phyloP scores from a whole-genome alignment of 1,140 invertebrate species.

The Teleogryllus occipitalis region DNA sequence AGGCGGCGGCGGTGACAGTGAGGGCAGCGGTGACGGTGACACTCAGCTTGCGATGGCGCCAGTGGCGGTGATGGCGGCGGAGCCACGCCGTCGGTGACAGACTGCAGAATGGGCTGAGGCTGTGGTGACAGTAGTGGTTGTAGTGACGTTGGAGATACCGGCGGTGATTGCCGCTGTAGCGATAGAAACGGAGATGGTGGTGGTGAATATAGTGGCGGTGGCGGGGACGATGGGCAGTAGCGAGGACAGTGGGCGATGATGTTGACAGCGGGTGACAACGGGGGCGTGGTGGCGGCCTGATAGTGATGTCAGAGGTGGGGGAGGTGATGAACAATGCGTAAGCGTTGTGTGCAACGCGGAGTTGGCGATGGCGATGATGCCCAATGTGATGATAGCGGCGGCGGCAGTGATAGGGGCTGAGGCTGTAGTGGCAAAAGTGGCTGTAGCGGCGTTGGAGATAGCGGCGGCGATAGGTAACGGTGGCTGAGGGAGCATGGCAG shows the following conservation, averaged over 20 bases:
- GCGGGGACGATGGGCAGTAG: not conserved
- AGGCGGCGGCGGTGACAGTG: no score
- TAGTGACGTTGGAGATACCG: not conserved
- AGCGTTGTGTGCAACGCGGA: not conserved
- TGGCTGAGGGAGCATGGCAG: no score
- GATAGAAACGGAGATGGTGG: not conserved
- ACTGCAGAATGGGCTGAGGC: not conserved
- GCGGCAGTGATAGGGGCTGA: no score
- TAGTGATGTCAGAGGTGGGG: not conserved
- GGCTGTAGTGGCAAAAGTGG: no score
- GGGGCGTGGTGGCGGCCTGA: not conserved
- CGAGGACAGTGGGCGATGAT: not conserved
- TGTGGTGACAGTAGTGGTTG: not conserved
- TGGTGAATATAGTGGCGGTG: not conserved
- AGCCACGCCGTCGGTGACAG: no score
- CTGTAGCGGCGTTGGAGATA: no score
- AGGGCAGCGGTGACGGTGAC: no score
- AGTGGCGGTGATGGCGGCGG: no score
- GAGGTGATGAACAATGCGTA: not conserved
- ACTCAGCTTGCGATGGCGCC: no score
- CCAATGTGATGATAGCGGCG: no score
- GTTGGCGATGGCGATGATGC: no score
- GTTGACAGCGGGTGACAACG: conserved; percentile 1
- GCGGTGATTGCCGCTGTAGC: not conserved
- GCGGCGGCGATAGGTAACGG: no score